Conservation (phyloP, 2,797 vertebrate genomes). For the Poecilia picta region DNA sequence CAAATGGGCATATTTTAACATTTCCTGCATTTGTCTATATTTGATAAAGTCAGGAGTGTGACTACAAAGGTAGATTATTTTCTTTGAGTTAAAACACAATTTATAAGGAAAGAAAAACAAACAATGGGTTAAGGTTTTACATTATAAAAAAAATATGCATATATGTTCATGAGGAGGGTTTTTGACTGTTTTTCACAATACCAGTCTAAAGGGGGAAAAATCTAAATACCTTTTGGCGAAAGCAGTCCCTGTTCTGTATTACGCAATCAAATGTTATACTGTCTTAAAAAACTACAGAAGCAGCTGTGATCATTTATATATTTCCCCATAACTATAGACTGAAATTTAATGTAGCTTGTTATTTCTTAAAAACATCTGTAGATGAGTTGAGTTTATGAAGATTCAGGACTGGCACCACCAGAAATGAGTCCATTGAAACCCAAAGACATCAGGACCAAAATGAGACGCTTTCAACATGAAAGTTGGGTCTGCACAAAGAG, state of each 20-base stretch:
- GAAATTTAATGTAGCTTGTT: not conserved
- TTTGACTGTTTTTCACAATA: not conserved
- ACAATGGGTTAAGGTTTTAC: not conserved
- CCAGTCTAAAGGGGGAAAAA: no score
- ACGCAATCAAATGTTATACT: not conserved
- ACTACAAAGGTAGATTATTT: not conserved
- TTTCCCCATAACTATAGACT: not conserved
- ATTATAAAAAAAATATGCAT: not conserved
- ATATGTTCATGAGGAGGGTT: not conserved
- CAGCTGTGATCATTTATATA: not conserved
- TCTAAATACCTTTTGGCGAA: not conserved
- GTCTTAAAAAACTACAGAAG: not conserved
- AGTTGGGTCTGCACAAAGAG: not conserved
- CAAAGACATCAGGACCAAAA: not conserved
- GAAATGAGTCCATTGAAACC: not conserved
- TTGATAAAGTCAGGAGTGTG: not conserved
- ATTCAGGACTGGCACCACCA: not conserved
- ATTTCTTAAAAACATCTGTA: not conserved
- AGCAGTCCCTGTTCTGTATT: not conserved
- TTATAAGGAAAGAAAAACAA: not conserved
- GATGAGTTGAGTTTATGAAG: not conserved
- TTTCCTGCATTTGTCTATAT: not conserved
- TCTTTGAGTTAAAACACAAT: not conserved
- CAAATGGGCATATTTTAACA: not conserved
- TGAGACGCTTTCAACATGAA: not conserved